Conservation (phyloP, 2,888 invertebrate genomes). For the Fragum sueziense region DNA sequence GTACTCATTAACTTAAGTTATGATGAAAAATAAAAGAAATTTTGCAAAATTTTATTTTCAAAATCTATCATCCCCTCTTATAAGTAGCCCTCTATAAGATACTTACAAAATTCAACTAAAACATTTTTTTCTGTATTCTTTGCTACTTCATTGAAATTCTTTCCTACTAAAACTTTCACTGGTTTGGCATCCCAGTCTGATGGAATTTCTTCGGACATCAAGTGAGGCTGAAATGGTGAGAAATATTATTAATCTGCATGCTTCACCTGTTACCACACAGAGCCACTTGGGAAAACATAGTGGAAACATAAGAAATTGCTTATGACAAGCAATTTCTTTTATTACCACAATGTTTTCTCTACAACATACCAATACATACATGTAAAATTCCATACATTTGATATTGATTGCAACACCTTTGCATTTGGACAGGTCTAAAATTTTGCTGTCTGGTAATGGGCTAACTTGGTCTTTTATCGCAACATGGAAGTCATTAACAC, state of each 20-base stretch:
- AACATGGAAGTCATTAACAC: no score
- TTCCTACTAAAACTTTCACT: conserved; percentile 95
- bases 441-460: no score
- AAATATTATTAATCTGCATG: background rate
- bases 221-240: conserved; percentile 87
- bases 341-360: background rate
- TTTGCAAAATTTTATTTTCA: no score
- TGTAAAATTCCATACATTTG: no score
- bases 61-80: no score
- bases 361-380: no score
- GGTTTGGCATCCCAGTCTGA: conserved; percentile 98
- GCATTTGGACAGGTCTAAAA: no score
- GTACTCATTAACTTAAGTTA: no score
- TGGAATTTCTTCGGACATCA: conserved; percentile 96
- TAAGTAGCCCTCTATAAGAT: no score
- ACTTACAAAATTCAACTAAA: conserved; percentile 95
- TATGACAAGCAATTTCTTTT: background rate
- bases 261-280: background rate
- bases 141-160: conserved; percentile 97
- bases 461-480: no score
- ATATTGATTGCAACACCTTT: no score
- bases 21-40: no score
- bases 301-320: background rate
- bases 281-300: background rate
- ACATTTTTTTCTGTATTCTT: conserved; percentile 94